Conservation (phyloP, 1,140 invertebrate genomes). For the Yoshiicerus persimilis region DNA sequence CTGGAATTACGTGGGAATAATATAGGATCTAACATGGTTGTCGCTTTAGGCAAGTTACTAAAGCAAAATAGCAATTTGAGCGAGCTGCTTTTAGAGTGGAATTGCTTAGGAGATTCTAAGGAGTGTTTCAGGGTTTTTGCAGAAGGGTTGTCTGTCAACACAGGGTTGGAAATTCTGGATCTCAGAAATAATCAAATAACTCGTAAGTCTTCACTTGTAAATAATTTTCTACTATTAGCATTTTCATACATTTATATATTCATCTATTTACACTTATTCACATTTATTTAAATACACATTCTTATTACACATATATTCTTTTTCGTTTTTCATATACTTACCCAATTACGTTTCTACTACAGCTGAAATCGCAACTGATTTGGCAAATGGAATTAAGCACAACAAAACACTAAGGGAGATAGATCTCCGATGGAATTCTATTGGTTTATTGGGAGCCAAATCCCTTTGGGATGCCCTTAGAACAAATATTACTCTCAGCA, state of each 20-base stretch:
- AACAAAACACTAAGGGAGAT: slow-evolving; percentile 54
- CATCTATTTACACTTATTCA: too few relatives aligned
- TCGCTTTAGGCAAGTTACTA: slow-evolving; percentile 53
- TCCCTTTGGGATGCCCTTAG: slow-evolving; percentile 52
- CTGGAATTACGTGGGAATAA: slow-evolving; percentile 57
- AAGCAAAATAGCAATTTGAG: slow-evolving; percentile 53
- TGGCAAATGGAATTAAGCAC: slow-evolving; percentile 50
- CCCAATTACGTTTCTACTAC: too few relatives aligned
- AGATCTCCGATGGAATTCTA: slow-evolving; percentile 56
- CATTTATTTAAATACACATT: background rate
- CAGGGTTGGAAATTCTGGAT: slow-evolving; percentile 54
- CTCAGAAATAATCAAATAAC: slow-evolving; percentile 56
- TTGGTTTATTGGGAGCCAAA: slow-evolving; percentile 55
- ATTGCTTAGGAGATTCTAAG: slow-evolving; percentile 53
- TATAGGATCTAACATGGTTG: slow-evolving; percentile 52
- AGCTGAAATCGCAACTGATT: slow-evolving; percentile 28
- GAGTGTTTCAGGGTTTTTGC: slow-evolving; percentile 55
- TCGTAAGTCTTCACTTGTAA: background rate
- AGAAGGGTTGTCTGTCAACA: slow-evolving; percentile 54
- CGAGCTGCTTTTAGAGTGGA: slow-evolving; percentile 52
- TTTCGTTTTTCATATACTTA: too few relatives aligned
- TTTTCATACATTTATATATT: too few relatives aligned
- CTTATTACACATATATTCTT: too few relatives aligned
- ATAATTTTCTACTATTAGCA: too few relatives aligned
- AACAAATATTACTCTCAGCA: slow-evolving; percentile 52